Evolutionary conservation across 2,113 vertebrate species (phyloP), one percentile per base, ranked within the genome.

Genomic region (Rhabdornis inornatus): DNA sequence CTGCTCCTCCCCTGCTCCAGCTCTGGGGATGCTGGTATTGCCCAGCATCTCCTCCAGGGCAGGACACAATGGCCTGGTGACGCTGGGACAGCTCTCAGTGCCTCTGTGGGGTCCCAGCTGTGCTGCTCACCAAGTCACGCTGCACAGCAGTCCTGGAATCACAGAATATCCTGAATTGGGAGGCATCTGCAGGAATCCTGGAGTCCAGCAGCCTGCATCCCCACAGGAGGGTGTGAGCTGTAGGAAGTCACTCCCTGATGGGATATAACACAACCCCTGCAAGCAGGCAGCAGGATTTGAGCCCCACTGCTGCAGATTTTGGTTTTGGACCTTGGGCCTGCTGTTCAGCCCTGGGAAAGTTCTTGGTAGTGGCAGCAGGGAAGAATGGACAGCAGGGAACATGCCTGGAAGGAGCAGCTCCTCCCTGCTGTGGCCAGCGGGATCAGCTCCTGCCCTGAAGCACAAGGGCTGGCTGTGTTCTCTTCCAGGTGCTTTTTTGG

Each of bases 131-230:
- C 31, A 8, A 7, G 28, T 16, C 70, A 50, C 11, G 3, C 37
- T 49, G 45, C 66, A 7, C 39, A 20, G 66, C 44, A 56, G 6
- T 2, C 9, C 2, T 5, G 28, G 68, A 23, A 11, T 9, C 52
- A 30, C 52, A 25, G 23, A 27, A 16, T 3, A 28, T 5, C 42
- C 42, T 0, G 2, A 42, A 31, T 0, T 50, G 68, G 50, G 3
- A 37, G 63, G 61, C 44, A 25, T 9, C 44, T 21, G 9, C 52
- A 35, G 52, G 27, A 50, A 6, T 9, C 2, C 1, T 5, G 7
- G 44, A 7, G 25, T 5, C 28, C 55, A 31, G 78, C 55, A 68
- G 10, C 24, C 70, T 40, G 39, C 33, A 17, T 14, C 53, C 68
- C 76, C 33, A 3, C 7, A 12, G 68, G 40, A 39, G 22, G 31